Evolutionary conservation across 2,888 invertebrate species (phyloP).

Genomic region (Chesias legatella): DNA sequence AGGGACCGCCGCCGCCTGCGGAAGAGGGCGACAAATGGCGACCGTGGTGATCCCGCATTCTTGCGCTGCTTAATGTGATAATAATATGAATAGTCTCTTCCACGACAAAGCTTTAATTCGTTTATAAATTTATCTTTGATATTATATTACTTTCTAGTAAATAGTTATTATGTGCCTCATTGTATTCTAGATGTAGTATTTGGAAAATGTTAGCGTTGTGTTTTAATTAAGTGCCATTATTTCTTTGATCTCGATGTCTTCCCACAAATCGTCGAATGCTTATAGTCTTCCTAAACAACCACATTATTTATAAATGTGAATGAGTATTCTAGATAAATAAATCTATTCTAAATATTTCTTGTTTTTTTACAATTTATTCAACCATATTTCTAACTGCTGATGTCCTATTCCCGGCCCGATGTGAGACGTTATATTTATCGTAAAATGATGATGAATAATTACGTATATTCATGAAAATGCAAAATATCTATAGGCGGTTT

Average conservation of each 20-base stretch:
- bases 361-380: too few relatives aligned
- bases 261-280: constrained; percentile 43
- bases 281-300: constrained; percentile 36
- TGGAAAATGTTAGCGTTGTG: constrained; percentile 29
- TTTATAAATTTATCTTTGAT: constrained; percentile 53
- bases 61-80: constrained; percentile 56
- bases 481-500: too few relatives aligned
- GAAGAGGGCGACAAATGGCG: constrained; percentile 70
- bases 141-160: constrained; percentile 22
- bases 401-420: too few relatives aligned
- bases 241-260: constrained; percentile 75
- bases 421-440: too few relatives aligned
- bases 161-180: constrained; percentile 26
- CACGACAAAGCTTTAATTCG: constrained; percentile 77
- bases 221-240: constrained; percentile 57
- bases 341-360: constrained; percentile 2
- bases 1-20: constrained; percentile 55
- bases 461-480: too few relatives aligned
- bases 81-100: constrained; percentile 62
- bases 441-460: too few relatives aligned
- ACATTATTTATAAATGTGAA: constrained; percentile 10
- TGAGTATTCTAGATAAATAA: constrained; percentile 6
- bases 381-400: too few relatives aligned
- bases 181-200: constrained; percentile 22
- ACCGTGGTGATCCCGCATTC: constrained; percentile 53